Conservation (phyloP, 2,113 vertebrate species). For the Poeciliopsis turrubarensis region DNA sequence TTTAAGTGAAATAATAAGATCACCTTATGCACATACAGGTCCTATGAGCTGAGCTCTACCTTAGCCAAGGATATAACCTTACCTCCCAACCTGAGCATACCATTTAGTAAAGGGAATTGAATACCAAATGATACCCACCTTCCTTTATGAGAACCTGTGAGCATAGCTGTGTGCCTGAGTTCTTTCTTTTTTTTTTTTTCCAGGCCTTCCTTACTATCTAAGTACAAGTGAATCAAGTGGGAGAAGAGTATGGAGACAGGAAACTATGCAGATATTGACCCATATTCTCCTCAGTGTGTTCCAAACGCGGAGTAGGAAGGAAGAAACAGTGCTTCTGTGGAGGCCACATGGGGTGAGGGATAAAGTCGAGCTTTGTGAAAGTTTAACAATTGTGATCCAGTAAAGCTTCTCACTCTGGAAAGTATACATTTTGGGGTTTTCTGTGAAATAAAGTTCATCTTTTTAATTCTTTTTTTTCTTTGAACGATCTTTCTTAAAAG, state of each 20-base stretch:
- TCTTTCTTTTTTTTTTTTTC: not conserved
- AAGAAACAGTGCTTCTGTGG: conserved; percentile 36
- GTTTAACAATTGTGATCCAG: conserved; percentile 47
- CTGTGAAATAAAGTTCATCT: conserved; percentile 50
- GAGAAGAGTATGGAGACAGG: conserved; percentile 19
- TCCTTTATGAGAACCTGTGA: conserved; percentile 14
- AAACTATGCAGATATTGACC: conserved; percentile 56
- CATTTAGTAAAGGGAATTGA: conserved; percentile 66
- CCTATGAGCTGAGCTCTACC: conserved; percentile 38
- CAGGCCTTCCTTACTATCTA: conserved; percentile 6
- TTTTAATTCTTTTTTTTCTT: conserved; percentile 19
- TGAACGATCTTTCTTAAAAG: conserved; percentile 32
- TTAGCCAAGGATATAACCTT: conserved; percentile 60
- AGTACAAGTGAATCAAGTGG: conserved; percentile 23
- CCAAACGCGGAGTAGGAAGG: conserved; percentile 15
- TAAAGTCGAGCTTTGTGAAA: conserved; percentile 55
- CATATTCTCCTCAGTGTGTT: conserved; percentile 33
- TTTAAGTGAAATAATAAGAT: conserved; percentile 54
- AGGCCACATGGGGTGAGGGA: conserved; percentile 59
- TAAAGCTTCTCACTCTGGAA: conserved; percentile 52
- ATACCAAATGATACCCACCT: conserved; percentile 59
- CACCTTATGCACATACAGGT: conserved; percentile 48
- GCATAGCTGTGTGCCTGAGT: not conserved
- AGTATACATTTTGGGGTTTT: conserved; percentile 48
- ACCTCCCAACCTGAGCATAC: conserved; percentile 52